phyloP scores from a whole-genome alignment of 64 coral and sea anemone species.

The Platygyra sinensis region DNA sequence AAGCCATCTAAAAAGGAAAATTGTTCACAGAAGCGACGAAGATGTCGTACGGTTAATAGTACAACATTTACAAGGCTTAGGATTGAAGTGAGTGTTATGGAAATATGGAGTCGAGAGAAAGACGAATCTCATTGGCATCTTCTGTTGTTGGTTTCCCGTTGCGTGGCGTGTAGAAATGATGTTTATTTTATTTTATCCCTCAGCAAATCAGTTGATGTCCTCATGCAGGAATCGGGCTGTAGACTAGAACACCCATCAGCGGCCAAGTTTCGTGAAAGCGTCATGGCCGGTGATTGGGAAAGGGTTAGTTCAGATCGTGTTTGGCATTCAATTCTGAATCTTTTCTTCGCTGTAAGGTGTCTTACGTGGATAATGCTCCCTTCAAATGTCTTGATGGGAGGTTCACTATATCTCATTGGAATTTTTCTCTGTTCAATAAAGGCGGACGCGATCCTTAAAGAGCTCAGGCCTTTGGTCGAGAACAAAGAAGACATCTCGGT shows the following conservation, averaged over 20 bases:
- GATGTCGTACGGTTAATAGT: slow-evolving; percentile 96
- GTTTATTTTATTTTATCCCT: slow-evolving; percentile 78
- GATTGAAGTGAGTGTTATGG: slow-evolving; percentile 91
- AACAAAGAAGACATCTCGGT: slow-evolving; percentile 95
- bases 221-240: slow-evolving; percentile 98
- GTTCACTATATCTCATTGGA: slow-evolving; percentile 45
- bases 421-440: slow-evolving; percentile 57
- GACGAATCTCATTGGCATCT: slow-evolving; percentile 66
- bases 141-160: slow-evolving; percentile 54
- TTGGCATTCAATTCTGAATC: slow-evolving; percentile 55
- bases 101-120: slow-evolving; percentile 50
- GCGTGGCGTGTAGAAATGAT: slow-evolving; percentile 8
- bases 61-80: slow-evolving; percentile 96
- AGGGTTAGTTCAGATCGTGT: slow-evolving; percentile 71
- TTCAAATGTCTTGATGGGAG: slow-evolving; percentile 31
- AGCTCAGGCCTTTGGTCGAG: slow-evolving; percentile 83
- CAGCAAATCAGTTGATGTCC: slow-evolving; percentile 95
- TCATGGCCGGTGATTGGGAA: slow-evolving; percentile 97
- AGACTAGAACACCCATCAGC: slow-evolving; percentile 99
- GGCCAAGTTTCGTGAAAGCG: slow-evolving; percentile 93
- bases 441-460: slow-evolving; percentile 98
- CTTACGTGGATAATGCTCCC: slow-evolving; percentile 44
- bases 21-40: slow-evolving; percentile 85
- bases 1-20: slow-evolving; percentile 84
- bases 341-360: slow-evolving; percentile 46